Percentiles rank a stretch among this genome's conserved stretches.
Conservation (phyloP, 2,113 vertebrate genomes). For the Ceuthmochares aereus region DNA sequence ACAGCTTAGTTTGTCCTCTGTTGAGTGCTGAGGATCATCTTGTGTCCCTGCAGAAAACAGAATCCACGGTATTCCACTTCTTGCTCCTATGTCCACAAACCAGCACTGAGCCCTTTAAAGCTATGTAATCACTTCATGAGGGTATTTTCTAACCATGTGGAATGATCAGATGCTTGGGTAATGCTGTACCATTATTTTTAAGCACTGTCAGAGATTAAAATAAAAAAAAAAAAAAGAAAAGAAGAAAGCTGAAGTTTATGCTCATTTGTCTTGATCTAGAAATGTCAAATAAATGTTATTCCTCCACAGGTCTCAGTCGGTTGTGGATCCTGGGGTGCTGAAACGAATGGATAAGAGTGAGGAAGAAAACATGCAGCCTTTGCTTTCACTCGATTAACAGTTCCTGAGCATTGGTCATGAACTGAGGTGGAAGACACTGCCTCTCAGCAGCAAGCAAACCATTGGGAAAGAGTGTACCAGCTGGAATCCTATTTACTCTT, state of each 20-base stretch:
- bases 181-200: background rate
- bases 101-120: background rate
- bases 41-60: background rate
- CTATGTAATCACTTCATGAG: background rate
- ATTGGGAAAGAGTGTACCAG: constrained; percentile 60
- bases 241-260: background rate
- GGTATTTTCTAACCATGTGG: background rate
- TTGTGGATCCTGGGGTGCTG: constrained; percentile 94
- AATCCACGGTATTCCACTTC: background rate
- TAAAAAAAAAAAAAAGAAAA: constrained; percentile 1
- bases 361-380: constrained; percentile 97
- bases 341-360: constrained; percentile 92
- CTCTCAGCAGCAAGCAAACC: constrained; percentile 71
- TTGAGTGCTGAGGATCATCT: background rate
- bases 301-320: constrained; percentile 91
- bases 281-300: constrained; percentile 46
- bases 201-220: background rate
- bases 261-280: constrained; percentile 14
- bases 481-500: constrained; percentile 73
- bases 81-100: background rate
- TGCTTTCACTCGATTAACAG: constrained; percentile 94
- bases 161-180: background rate
- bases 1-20: background rate
- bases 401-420: constrained; percentile 29
- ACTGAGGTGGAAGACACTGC: constrained; percentile 64